phyloP scores from a whole-genome alignment of 2,113 vertebrate genomes.

The Rhinoptilus africanus region DNA sequence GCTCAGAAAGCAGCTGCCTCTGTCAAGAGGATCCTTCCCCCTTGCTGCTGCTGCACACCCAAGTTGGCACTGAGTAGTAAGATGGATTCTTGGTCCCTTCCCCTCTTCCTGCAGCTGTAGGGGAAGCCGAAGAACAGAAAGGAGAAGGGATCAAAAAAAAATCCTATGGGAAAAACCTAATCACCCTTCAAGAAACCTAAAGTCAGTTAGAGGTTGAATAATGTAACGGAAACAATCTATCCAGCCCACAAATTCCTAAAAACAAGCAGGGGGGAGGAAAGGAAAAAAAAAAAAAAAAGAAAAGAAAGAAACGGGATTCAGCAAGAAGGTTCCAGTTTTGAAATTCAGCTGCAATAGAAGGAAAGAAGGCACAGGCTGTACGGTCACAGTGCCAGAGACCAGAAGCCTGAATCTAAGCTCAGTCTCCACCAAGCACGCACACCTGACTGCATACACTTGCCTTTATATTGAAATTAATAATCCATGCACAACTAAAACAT shows the following conservation, averaged over 20 bases:
- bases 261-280: background rate
- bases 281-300: too few relatives aligned
- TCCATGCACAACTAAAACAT: fast-evolving
- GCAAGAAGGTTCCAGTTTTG: background rate
- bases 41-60: background rate
- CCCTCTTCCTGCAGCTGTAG: background rate
- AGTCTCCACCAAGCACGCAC: background rate
- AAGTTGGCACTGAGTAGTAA: background rate
- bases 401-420: background rate
- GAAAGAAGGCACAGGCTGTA: background rate
- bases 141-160: background rate
- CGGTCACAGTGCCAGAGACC: background rate
- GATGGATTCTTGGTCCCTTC: background rate
- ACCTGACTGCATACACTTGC: background rate
- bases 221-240: background rate
- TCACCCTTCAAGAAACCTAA: background rate
- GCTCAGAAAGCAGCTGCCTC: background rate
- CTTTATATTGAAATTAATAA: background rate
- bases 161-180: background rate
- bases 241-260: background rate
- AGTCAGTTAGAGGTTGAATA: background rate
- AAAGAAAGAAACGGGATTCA: background rate
- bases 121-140: background rate
- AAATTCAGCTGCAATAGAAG: background rate
- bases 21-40: background rate